Evolutionary conservation across 1,140 invertebrate genomes (phyloP).

Genomic region (Caerostris darwini): DNA sequence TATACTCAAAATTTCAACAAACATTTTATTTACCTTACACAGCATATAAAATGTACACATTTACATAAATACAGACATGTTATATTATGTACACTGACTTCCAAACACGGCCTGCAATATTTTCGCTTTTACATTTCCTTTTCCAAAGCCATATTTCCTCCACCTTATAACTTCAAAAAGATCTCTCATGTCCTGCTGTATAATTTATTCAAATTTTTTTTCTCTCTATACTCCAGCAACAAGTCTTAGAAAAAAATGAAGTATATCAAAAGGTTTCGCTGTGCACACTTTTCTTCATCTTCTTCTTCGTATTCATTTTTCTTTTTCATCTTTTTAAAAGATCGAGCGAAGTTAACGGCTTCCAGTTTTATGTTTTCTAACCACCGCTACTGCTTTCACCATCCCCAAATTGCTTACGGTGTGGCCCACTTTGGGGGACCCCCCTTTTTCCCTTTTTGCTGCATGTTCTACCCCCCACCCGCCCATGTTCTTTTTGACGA

Average conservation of each 20-base stretch:
- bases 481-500: slow-evolving; percentile 3
- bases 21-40: too few species aligned
- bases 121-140: background rate
- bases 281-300: background rate
- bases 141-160: background rate
- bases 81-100: background rate
- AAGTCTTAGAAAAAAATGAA: background rate
- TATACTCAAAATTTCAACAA: too few species aligned
- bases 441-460: background rate
- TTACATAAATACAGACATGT: too few species aligned
- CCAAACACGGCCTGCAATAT: background rate
- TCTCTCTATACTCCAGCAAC: background rate
- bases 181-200: background rate
- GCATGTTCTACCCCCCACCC: background rate
- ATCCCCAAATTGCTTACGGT: background rate
- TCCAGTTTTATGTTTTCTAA: slow-evolving; percentile 15
- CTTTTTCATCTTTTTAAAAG: background rate
- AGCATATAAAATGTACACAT: too few species aligned
- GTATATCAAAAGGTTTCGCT: slow-evolving; percentile 5
- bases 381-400: background rate
- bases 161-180: background rate
- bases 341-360: slow-evolving; percentile 18
- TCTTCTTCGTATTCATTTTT: background rate
- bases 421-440: background rate
- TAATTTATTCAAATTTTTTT: slow-evolving; percentile 33